These are phyloP conservation scores for Cyprinodon tularosa DNA, from an alignment of 2,113 vertebrate genomes.

Conservation along the genomic window DNA sequence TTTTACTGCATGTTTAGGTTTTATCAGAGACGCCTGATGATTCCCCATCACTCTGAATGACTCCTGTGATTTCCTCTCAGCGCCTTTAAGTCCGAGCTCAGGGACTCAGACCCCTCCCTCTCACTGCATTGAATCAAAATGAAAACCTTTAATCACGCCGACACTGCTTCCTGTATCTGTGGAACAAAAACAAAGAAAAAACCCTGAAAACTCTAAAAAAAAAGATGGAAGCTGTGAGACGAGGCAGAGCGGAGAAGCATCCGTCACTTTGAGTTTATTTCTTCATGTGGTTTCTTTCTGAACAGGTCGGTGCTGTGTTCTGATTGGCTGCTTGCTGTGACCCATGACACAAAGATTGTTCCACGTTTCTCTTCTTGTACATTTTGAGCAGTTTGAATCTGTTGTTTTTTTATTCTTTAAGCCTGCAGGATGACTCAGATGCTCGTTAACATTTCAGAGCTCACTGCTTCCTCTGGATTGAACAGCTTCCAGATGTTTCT, in stretches of 20 bases:
- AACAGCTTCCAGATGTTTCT: background rate
- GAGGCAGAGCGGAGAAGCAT: slow-evolving; percentile 23
- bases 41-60: background rate
- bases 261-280: slow-evolving; percentile 39
- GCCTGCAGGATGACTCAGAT: slow-evolving; percentile 7
- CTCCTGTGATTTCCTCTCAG: no score
- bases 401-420: slow-evolving; percentile 15
- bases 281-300: slow-evolving; percentile 13
- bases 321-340: slow-evolving; percentile 62
- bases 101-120: background rate
- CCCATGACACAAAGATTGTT: slow-evolving; percentile 67
- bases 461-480: background rate
- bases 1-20: background rate
- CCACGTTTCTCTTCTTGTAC: slow-evolving; percentile 35
- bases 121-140: background rate
- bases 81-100: slow-evolving; percentile 8
- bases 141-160: background rate
- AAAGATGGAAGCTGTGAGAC: background rate
- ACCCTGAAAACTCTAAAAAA: background rate
- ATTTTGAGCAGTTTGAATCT: slow-evolving; percentile 42
- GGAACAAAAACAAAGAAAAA: slow-evolving; percentile 10
- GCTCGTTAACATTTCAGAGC: background rate
- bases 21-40: background rate
- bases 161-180: slow-evolving; percentile 47
- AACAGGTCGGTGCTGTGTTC: slow-evolving; percentile 34